A percentile compares a stretch with the other conserved stretches of the same genome.
Conservation (phyloP, 1,140 invertebrate genomes). For the Drosophila ercepeae region DNA sequence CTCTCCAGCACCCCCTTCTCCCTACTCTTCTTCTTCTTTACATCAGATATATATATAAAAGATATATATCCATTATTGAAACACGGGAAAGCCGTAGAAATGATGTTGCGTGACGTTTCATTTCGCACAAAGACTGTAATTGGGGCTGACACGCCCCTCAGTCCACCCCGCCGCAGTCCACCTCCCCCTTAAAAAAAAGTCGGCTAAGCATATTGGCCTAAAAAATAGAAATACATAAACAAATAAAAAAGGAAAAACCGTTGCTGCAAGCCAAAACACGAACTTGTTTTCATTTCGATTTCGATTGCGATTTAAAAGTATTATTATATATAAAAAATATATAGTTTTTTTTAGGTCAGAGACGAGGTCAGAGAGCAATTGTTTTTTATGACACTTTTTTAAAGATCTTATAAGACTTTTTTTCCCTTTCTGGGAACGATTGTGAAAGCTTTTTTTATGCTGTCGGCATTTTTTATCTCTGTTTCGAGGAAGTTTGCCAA, state of each 20-base stretch:
- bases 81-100: slow-evolving; percentile 74
- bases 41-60: neutral
- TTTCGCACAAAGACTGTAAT: slow-evolving; percentile 80
- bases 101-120: slow-evolving; percentile 82
- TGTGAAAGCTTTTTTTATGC: slow-evolving; percentile 47
- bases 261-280: slow-evolving; percentile 30
- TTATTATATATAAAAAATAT: neutral
- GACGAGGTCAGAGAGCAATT: slow-evolving; percentile 29
- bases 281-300: no score
- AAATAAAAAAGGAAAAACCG: slow-evolving; percentile 15
- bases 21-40: slow-evolving; percentile 10
- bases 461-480: no score
- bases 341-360: neutral
- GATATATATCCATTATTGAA: no score
- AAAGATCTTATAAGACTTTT: neutral
- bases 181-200: slow-evolving; percentile 23
- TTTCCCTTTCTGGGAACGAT: slow-evolving; percentile 31
- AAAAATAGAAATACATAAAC: slow-evolving; percentile 22
- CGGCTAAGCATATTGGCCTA: slow-evolving; percentile 69
- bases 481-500: slow-evolving; percentile 62
- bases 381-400: slow-evolving; percentile 7
- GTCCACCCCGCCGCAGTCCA: neutral
- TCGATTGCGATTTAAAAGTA: slow-evolving; percentile 1
- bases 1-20: neutral
- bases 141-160: slow-evolving; percentile 38